Percentiles rank a stretch among this genome's conserved stretches.
Conservation (phyloP, 2,888 invertebrate species). For the Pammene aurita region DNA sequence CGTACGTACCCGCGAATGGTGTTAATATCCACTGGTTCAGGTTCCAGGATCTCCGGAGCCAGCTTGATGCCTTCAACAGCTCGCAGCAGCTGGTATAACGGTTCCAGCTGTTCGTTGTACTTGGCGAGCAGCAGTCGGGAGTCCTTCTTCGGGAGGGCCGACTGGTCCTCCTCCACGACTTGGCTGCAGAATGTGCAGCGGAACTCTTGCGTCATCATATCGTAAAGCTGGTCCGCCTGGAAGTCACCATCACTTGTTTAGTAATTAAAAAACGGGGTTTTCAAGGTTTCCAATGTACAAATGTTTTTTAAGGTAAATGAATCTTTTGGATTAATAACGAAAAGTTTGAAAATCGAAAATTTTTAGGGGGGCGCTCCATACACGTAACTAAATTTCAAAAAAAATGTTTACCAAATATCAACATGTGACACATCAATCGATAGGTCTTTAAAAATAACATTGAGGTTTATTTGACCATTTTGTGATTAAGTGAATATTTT, state of each 20-base stretch:
- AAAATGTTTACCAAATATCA: too few relatives aligned
- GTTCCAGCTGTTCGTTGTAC: constrained; percentile 97
- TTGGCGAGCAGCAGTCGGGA: constrained; percentile 94
- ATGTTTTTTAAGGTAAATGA: too few relatives aligned
- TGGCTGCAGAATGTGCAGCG: constrained; percentile 95
- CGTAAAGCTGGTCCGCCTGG: constrained; percentile 94
- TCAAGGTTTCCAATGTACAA: too few relatives aligned
- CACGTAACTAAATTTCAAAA: too few relatives aligned
- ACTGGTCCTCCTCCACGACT: constrained; percentile 96
- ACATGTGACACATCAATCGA: too few relatives aligned
- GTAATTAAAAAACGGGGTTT: background rate
- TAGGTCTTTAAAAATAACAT: too few relatives aligned
- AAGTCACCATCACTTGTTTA: too few relatives aligned
- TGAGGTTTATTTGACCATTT: too few relatives aligned
- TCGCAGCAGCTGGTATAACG: constrained; percentile 93
- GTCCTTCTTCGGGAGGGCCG: constrained; percentile 96
- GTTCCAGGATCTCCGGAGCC: constrained; percentile 96
- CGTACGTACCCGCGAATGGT: constrained; percentile 89
- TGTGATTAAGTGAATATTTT: too few relatives aligned
- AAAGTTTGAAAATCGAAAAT: too few relatives aligned
- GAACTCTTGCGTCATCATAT: constrained; percentile 92
- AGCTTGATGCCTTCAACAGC: constrained; percentile 97
- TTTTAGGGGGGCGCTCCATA: too few relatives aligned
- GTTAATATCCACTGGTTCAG: constrained; percentile 95
- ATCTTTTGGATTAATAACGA: too few relatives aligned